A percentile compares a stretch with the other conserved stretches of the same genome.
These are phyloP conservation scores for Tupaia chinensis DNA, from an alignment of 2,113 vertebrate species.

Conservation along the genomic window DNA sequence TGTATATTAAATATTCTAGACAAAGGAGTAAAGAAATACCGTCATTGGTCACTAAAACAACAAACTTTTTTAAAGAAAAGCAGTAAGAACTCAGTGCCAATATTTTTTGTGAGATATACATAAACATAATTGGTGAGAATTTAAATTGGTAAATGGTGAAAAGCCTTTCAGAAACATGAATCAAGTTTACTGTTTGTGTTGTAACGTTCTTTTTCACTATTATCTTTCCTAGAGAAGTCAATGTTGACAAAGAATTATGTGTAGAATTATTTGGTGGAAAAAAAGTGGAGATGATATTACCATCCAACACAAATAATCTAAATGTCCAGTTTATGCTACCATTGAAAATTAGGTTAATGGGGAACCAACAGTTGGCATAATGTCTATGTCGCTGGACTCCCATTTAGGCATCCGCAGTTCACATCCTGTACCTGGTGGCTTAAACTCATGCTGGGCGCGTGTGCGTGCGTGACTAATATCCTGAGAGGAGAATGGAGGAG, in stretches of 20 bases:
- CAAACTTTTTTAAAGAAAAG: not conserved
- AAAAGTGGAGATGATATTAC: not conserved
- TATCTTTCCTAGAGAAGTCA: constrained; percentile 42
- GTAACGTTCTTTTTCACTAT: not conserved
- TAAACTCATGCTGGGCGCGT: no score
- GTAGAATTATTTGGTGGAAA: not conserved
- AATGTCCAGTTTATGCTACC: not conserved
- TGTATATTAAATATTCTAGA: not conserved
- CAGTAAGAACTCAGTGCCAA: not conserved
- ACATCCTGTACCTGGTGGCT: no score
- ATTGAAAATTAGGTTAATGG: constrained; percentile 32
- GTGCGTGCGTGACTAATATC: no score
- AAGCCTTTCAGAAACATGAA: not conserved
- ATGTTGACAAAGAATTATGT: not conserved
- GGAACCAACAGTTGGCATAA: not conserved
- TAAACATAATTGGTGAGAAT: not conserved
- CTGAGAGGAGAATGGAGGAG: no score
- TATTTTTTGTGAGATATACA: not conserved
- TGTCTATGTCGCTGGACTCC: no score
- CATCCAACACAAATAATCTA: not conserved
- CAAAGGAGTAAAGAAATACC: not conserved
- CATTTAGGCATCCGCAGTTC: no score
- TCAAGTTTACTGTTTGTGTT: not conserved
- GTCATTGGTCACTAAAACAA: not conserved
- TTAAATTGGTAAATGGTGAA: not conserved